These are phyloP conservation scores for Nyctereutes procyonoides DNA, from an alignment of 2,113 vertebrate species.

Conservation along the genomic window DNA sequence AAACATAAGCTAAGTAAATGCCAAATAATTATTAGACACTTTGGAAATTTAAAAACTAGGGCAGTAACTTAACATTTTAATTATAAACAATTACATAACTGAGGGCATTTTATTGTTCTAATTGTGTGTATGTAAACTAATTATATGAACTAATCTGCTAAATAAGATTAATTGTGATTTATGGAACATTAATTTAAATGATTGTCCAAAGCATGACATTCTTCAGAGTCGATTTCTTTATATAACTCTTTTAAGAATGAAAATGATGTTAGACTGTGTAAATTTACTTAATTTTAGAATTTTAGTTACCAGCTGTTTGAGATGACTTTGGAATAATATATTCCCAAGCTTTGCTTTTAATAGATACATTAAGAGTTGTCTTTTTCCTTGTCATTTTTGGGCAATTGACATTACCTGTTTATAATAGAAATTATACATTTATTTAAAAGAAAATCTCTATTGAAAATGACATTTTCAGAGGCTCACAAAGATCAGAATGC, in stretches of 20 bases:
- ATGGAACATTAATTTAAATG: slow-evolving; percentile 85
- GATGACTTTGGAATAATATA: slow-evolving; percentile 76
- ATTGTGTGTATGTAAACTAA: slow-evolving; percentile 85
- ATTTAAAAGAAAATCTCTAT: slow-evolving; percentile 71
- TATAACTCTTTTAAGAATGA: slow-evolving; percentile 81
- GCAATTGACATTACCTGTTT: slow-evolving; percentile 72
- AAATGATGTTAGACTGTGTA: slow-evolving; percentile 75
- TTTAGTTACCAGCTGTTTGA: slow-evolving; percentile 65
- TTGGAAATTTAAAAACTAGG: slow-evolving; percentile 73
- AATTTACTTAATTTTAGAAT: slow-evolving; percentile 82
- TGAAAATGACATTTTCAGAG: slow-evolving; percentile 59
- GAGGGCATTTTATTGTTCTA: slow-evolving; percentile 79
- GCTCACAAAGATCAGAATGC: slow-evolving; percentile 25
- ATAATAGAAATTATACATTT: slow-evolving; percentile 73
- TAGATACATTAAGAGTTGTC: slow-evolving; percentile 51
- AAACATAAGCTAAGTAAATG: slow-evolving; percentile 80
- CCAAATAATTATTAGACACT: slow-evolving; percentile 68
- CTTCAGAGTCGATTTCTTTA: slow-evolving; percentile 83
- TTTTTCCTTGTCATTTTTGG: slow-evolving; percentile 66
- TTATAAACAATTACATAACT: slow-evolving; percentile 80
- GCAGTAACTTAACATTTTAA: slow-evolving; percentile 81
- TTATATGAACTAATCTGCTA: slow-evolving; percentile 85
- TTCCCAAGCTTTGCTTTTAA: slow-evolving; percentile 71
- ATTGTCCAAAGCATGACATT: slow-evolving; percentile 80
- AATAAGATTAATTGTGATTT: slow-evolving; percentile 87